These are phyloP conservation scores for Fabriciana adippe DNA, from an alignment of 2,888 invertebrate species.

Conservation along the genomic window DNA sequence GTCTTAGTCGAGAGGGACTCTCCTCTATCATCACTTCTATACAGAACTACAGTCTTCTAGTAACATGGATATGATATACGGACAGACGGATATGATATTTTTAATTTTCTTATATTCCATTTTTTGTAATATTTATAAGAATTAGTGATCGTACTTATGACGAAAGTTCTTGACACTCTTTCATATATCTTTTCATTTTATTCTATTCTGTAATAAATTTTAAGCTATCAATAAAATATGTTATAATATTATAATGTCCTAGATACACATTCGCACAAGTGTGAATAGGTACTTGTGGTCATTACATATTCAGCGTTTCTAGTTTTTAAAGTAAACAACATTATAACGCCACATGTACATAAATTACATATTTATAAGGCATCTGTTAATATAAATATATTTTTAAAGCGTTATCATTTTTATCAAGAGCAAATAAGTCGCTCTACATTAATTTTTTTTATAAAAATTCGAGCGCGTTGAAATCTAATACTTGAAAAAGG, in stretches of 20 bases:
- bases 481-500: conserved; percentile 28
- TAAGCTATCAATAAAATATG: neutral
- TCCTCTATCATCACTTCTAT: too few species aligned
- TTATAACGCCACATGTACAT: neutral
- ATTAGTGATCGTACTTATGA: too few species aligned
- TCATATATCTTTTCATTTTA: too few species aligned
- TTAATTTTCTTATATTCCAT: too few species aligned
- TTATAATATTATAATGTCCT: conserved; percentile 7
- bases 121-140: too few species aligned
- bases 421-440: neutral
- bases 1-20: too few species aligned
- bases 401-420: neutral
- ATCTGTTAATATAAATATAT: neutral
- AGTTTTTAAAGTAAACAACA: conserved; percentile 19
- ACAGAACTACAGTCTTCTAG: too few species aligned
- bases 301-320: conserved; percentile 11
- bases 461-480: conserved; percentile 36
- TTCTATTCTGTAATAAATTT: too few species aligned
- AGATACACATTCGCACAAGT: conserved; percentile 10
- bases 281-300: conserved; percentile 8
- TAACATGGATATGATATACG: too few species aligned
- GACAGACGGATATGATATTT: too few species aligned
- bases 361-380: neutral
- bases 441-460: neutral
- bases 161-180: too few species aligned